Conservation (phyloP, 2,797 vertebrate species). For the Florisuga fusca region DNA sequence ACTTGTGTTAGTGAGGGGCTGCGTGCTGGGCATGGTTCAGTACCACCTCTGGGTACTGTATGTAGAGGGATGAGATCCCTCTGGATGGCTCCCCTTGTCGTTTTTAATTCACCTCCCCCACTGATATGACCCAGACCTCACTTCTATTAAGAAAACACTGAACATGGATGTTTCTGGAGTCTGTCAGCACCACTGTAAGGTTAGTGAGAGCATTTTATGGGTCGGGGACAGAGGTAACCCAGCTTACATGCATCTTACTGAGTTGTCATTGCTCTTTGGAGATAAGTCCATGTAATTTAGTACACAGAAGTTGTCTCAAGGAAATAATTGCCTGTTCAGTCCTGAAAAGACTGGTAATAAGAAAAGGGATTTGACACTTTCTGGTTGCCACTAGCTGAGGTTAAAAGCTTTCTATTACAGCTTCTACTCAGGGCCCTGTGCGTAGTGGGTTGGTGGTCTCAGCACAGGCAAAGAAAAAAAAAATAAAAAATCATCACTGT, state of each 20-base stretch:
- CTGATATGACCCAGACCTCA: slow-evolving; percentile 4
- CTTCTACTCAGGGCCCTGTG: neutral
- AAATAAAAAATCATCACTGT: neutral
- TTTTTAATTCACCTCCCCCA: neutral
- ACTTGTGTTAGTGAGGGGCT: neutral
- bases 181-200: slow-evolving; percentile 22
- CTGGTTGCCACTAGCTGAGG: neutral
- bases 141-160: slow-evolving; percentile 42
- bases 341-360: neutral
- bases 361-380: slow-evolving; percentile 1
- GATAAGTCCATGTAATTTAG: neutral
- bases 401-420: slow-evolving; percentile 13
- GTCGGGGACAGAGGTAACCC: neutral
- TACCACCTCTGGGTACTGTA: neutral
- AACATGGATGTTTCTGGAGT: slow-evolving; percentile 47
- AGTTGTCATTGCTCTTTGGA: neutral
- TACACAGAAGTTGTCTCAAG: neutral
- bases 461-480: neutral
- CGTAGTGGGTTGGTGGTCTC: neutral
- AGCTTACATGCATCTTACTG: neutral
- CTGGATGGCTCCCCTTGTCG: neutral
- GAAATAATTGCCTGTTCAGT: slow-evolving; percentile 18
- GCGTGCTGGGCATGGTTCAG: neutral
- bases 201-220: slow-evolving; percentile 28
- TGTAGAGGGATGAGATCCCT: neutral